Percentiles rank a stretch among this genome's conserved stretches.
phyloP scores from a whole-genome alignment of 2,888 invertebrate genomes.

The Chloromyia formosa region DNA sequence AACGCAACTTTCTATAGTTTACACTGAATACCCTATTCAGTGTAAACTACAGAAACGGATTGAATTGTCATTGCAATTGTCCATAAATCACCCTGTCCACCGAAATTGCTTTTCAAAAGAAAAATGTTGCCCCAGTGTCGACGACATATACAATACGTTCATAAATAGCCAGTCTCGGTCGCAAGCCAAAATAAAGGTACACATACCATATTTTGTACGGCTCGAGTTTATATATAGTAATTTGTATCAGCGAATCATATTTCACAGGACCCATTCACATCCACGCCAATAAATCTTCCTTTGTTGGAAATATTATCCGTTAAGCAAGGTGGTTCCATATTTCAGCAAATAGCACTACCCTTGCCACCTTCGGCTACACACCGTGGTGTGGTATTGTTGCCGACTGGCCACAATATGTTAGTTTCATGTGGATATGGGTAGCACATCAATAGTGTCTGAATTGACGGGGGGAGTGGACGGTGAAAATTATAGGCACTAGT shows the following conservation, averaged over 20 bases:
- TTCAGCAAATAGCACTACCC: conserved; percentile 24
- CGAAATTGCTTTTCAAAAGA: background rate
- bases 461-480: background rate
- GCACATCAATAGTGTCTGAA: background rate
- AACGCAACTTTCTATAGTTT: too few species aligned
- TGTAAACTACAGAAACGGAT: too few species aligned
- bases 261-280: conserved; percentile 6
- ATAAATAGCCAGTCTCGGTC: background rate
- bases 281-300: conserved; percentile 22
- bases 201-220: background rate
- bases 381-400: too few species aligned
- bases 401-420: too few species aligned
- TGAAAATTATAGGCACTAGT: background rate
- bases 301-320: conserved; percentile 14
- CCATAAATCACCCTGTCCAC: too few species aligned
- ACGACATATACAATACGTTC: background rate
- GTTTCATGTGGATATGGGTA: too few species aligned
- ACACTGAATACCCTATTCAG: too few species aligned
- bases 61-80: too few species aligned
- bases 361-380: background rate
- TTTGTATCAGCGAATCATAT: conserved; percentile 19
- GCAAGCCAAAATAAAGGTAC: background rate
- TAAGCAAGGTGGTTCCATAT: conserved; percentile 14
- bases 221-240: background rate
- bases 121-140: background rate